phyloP scores from a whole-genome alignment of 1,140 invertebrate genomes.

The Heliconius himera region DNA sequence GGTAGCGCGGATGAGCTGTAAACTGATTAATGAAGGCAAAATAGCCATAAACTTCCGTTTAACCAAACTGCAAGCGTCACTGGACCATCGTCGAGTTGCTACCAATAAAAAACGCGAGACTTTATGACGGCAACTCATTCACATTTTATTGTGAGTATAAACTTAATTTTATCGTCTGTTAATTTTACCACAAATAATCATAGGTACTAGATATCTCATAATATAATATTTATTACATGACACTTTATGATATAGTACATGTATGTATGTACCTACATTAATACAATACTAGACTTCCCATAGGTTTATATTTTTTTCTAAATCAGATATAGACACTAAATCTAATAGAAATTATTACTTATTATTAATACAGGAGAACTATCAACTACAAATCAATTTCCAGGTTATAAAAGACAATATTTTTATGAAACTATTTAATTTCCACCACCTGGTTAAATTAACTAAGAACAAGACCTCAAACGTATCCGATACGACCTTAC shows the following conservation, averaged over 20 bases:
- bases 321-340: not conserved
- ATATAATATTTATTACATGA: slow-evolving; percentile 20
- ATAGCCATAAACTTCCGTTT: slow-evolving; percentile 81
- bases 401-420: not conserved
- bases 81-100: slow-evolving; percentile 73
- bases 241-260: not conserved
- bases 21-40: slow-evolving; percentile 81
- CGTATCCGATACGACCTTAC: slow-evolving; percentile 35
- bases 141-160: slow-evolving; percentile 82
- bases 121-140: slow-evolving; percentile 81
- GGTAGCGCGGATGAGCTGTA: slow-evolving; percentile 52
- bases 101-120: slow-evolving; percentile 81
- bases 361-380: too few species aligned
- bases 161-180: slow-evolving; percentile 82
- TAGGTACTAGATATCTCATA: slow-evolving; percentile 58
- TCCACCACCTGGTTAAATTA: slow-evolving; percentile 27
- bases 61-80: slow-evolving; percentile 81
- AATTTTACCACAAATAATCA: slow-evolving; percentile 81
- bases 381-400: not conserved
- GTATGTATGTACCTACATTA: not conserved
- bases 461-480: slow-evolving; percentile 35
- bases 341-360: not conserved
- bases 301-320: not conserved
- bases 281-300: not conserved
- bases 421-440: not conserved